These are phyloP conservation scores for Holothuria glaberrima DNA, from an alignment of 35 echinoderm and acorn worm species.

Conservation along the genomic window DNA sequence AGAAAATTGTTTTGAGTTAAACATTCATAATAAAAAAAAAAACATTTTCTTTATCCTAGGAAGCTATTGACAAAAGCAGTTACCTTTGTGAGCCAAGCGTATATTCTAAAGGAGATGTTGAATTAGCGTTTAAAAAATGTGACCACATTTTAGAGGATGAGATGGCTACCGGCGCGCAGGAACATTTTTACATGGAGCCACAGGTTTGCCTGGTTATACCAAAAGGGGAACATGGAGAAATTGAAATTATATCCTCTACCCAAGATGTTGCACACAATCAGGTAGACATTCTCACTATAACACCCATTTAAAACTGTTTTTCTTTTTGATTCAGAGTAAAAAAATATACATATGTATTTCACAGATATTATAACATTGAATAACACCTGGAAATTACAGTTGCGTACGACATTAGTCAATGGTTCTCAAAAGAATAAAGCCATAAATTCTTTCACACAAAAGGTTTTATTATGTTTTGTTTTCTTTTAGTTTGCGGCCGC, in stretches of 20 bases:
- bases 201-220: slow-evolving; percentile 45
- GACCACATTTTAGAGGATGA: slow-evolving; percentile 54
- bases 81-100: background rate
- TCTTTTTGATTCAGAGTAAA: too few relatives aligned
- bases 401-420: too few relatives aligned
- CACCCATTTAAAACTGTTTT: background rate
- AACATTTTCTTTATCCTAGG: background rate
- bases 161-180: slow-evolving; percentile 31
- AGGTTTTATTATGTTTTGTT: background rate
- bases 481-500: slow-evolving; percentile 23
- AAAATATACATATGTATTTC: background rate
- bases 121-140: background rate
- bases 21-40: too few relatives aligned
- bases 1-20: too few relatives aligned
- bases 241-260: slow-evolving; percentile 58
- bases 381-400: too few relatives aligned
- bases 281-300: background rate
- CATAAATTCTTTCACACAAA: background rate
- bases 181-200: slow-evolving; percentile 72
- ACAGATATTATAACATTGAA: background rate
- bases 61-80: slow-evolving; percentile 1
- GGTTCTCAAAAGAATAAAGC: background rate
- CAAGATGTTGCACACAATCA: slow-evolving; percentile 50
- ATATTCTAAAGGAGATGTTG: slow-evolving; percentile 9
- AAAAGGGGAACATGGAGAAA: slow-evolving; percentile 30